These are phyloP conservation scores for Ramphastos sulfuratus DNA, from an alignment of 2,113 vertebrate species.

Conservation along the genomic window DNA sequence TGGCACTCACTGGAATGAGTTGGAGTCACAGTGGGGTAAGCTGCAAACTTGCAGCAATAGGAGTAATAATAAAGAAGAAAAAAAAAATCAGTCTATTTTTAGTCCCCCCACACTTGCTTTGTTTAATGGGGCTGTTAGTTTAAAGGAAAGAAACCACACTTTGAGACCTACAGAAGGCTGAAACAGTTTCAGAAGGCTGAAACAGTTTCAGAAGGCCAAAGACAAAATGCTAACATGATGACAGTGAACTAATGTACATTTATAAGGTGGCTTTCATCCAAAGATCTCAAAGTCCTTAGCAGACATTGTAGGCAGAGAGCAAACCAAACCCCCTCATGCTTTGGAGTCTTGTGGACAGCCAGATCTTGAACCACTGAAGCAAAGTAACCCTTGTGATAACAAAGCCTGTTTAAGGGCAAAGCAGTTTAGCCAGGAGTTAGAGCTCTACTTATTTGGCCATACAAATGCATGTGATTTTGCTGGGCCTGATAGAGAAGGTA, in stretches of 20 bases:
- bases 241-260: background rate
- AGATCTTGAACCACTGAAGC: too few species aligned
- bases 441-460: too few species aligned
- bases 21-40: background rate
- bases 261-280: background rate
- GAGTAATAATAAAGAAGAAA: background rate
- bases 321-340: background rate
- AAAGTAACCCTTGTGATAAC: too few species aligned
- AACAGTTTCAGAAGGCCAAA: background rate
- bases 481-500: too few species aligned
- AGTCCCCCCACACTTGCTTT: background rate
- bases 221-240: background rate
- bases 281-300: background rate
- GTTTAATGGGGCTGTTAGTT: background rate
- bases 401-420: too few species aligned
- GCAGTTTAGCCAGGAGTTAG: too few species aligned
- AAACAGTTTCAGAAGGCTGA: background rate
- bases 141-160: background rate
- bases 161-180: background rate
- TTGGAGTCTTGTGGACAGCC: too few species aligned
- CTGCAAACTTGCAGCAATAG: background rate
- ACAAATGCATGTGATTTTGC: too few species aligned
- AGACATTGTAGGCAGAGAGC: background rate
- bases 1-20: background rate
- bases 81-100: constrained; percentile 8